Evolutionary conservation across 1,140 invertebrate genomes (phyloP).

Genomic region (Berghia stephanieae): DNA sequence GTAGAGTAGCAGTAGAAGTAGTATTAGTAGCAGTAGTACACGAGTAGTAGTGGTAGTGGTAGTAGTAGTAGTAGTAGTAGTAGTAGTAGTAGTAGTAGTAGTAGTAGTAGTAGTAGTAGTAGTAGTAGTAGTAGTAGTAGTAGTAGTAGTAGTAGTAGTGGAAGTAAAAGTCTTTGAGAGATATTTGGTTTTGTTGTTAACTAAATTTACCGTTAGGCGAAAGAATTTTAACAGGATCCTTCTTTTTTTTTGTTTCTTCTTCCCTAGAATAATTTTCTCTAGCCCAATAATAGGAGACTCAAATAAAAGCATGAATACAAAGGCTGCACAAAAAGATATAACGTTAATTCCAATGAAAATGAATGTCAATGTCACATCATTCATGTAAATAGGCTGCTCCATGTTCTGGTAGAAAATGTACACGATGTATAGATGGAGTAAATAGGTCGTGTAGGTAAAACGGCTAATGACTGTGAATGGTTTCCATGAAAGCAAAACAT

Average conservation of each 20-base stretch:
- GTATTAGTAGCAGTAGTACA: too few species aligned
- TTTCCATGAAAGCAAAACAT: not conserved
- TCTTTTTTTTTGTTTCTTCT: too few species aligned
- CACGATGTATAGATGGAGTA: not conserved
- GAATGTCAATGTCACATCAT: not conserved
- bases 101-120: too few species aligned
- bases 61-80: not conserved
- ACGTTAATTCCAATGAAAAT: not conserved
- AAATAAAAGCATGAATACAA: conserved; percentile 52
- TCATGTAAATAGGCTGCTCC: too few species aligned
- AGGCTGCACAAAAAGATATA: conserved; percentile 27
- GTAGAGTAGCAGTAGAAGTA: not conserved
- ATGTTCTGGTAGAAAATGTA: not conserved
- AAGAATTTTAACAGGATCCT: too few species aligned
- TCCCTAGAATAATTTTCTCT: conserved; percentile 50
- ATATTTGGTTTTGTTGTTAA: too few species aligned
- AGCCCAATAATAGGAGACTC: conserved; percentile 57
- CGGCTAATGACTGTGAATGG: not conserved
- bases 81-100: not conserved
- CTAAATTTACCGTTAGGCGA: too few species aligned
- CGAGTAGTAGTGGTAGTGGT: too few species aligned
- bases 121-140: too few species aligned
- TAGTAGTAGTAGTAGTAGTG: too few species aligned
- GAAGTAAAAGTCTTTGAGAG: too few species aligned
- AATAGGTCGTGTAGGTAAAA: not conserved